Percentiles rank a stretch among this genome's conserved stretches.
phyloP scores from a whole-genome alignment of 92 coral and sea anemone genomes.

The Heliopora coerulea region DNA sequence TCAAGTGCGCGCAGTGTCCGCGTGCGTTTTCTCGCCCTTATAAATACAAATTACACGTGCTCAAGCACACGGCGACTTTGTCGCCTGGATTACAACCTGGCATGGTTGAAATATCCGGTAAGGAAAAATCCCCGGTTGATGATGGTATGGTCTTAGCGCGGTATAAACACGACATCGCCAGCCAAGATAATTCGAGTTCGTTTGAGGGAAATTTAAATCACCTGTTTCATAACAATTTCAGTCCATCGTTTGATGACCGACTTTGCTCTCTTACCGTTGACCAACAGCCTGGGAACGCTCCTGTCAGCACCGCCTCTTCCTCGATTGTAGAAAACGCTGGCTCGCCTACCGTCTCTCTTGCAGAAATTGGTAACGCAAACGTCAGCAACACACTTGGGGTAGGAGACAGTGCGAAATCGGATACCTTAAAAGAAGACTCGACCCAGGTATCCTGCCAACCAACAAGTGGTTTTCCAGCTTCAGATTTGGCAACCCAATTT shows the following conservation, averaged over 20 bases:
- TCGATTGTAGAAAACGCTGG: background rate
- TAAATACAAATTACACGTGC: slow-evolving; percentile 29
- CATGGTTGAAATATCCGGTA: background rate
- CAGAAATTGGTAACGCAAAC: background rate
- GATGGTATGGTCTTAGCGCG: too few relatives aligned
- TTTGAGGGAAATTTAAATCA: too few relatives aligned
- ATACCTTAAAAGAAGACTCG: background rate
- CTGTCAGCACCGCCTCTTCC: background rate
- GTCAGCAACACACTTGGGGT: background rate
- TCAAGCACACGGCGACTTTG: background rate
- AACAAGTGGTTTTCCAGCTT: background rate
- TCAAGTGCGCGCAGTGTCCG: slow-evolving; percentile 26
- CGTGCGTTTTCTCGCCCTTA: slow-evolving; percentile 31
- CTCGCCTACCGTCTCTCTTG: too few relatives aligned
- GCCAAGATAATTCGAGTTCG: too few relatives aligned
- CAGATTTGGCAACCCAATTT: background rate
- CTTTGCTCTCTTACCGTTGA: too few relatives aligned
- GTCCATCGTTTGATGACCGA: too few relatives aligned
- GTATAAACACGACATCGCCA: too few relatives aligned
- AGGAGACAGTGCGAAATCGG: background rate
- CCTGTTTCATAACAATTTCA: too few relatives aligned
- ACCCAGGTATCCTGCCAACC: background rate
- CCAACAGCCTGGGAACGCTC: too few relatives aligned
- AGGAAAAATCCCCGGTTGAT: background rate
- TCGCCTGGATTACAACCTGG: background rate